Evolutionary conservation across 2,888 invertebrate species (phyloP), one percentile per base, ranked within the genome.

Genomic region (Nasonovia ribisnigri): DNA sequence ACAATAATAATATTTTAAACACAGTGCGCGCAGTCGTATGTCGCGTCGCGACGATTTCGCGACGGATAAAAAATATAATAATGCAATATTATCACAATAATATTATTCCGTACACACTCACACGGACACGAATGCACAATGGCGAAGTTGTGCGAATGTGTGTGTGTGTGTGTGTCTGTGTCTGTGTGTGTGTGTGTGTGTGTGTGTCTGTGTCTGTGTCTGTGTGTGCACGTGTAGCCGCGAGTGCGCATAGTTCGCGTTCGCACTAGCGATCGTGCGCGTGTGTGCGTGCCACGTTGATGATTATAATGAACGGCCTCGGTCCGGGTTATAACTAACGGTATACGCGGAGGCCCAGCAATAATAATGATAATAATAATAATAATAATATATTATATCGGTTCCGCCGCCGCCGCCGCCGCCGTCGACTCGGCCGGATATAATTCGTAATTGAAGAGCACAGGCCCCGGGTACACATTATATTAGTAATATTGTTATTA

Each of bases 371-470:
- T 77, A 77, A 77, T 67, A n/a, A 67, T 60, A 46, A 43, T 84
- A 87, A 43, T 88, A 87, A 51, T 77, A 36, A 77, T 77, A 77
- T 77, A 77, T 77, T 42, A 42, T 91, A 91, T 91, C 84, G 84
- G 91, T 42, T 46, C n/a, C 90, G n/a, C 77, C 90, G 24, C 90
- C 60, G n/a, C 90, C 48, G 89, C 60, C 46, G 60, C 60, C 60
- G 89, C 60, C 60, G 89, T 60, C n/a, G 67, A 46, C 90, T 46
- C 86, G 87, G 60, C 87, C 92, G 87, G 92, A 92, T 92, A 92
- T 92, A 92, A 92, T 92, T 87, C 92, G 87, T 92, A 92, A 92
- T 87, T 92, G 92, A 92, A 92, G 87, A 88, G 48, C 87, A n/a
- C 57, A 13, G 60, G 60, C 89, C 43, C 11, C 67, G 46, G 90